These are phyloP conservation scores for Bombus haemorrhoidalis DNA, from an alignment of 1,140 invertebrate species.

Conservation along the genomic window DNA sequence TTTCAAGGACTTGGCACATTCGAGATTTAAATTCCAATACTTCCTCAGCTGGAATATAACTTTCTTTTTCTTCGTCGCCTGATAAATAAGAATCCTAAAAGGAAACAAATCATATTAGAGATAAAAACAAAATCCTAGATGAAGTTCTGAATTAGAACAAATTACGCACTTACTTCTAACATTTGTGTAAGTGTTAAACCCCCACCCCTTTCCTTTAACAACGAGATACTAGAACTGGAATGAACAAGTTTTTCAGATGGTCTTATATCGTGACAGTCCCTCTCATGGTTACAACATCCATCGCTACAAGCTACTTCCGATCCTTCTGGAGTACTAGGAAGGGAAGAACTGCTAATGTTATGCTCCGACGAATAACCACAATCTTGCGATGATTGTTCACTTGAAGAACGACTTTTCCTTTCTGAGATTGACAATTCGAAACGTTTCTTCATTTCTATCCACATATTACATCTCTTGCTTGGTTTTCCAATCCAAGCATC, in stretches of 20 bases:
- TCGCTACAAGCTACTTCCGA: conserved; percentile 93
- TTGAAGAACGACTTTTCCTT: conserved; percentile 84
- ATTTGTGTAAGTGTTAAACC: conserved; percentile 87
- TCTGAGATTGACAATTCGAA: conserved; percentile 74
- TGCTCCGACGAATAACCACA: conserved; percentile 92
- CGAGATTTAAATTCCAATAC: conserved; percentile 91
- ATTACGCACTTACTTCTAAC: conserved; percentile 84
- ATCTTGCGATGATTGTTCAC: conserved; percentile 89
- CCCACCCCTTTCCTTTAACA: conserved; percentile 74
- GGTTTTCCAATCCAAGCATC: conserved; percentile 75
- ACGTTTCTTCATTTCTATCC: conserved; percentile 78
- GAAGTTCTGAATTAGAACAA: neutral
- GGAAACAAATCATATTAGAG: conserved; percentile 23
- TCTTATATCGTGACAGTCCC: conserved; percentile 81
- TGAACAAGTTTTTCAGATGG: conserved; percentile 75
- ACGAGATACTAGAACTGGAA: conserved; percentile 74
- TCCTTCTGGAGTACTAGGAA: conserved; percentile 90
- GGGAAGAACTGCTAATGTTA: conserved; percentile 88
- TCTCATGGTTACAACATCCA: conserved; percentile 90
- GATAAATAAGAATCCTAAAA: conserved; percentile 86
- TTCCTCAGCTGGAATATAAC: conserved; percentile 94
- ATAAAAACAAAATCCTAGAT: conserved; percentile 58
- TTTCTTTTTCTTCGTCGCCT: conserved; percentile 87
- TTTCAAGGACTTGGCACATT: conserved; percentile 88
- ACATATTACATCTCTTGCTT: conserved; percentile 70